Conservation (phyloP, 1,140 invertebrate genomes). For the Drosophila chauvacae region DNA sequence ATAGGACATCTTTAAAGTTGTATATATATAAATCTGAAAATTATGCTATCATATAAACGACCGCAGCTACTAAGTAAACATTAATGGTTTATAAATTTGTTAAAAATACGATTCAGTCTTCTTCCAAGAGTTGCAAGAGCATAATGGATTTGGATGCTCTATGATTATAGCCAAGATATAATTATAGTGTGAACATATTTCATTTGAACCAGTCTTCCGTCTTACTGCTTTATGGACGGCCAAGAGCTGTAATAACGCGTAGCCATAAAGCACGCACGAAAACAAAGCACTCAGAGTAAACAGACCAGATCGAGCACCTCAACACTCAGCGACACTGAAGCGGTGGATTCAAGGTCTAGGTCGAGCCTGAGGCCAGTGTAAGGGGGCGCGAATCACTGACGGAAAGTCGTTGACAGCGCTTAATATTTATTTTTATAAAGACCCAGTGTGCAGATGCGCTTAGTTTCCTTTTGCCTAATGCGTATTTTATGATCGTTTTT, state of each 20-base stretch:
- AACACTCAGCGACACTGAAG: constrained; percentile 24
- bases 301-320: constrained; percentile 24
- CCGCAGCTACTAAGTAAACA: not conserved
- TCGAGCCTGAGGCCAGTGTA: constrained; percentile 45
- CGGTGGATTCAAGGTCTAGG: constrained; percentile 69
- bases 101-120: not conserved
- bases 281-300: constrained; percentile 16
- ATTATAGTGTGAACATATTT: constrained; percentile 10
- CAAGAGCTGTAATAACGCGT: constrained; percentile 18
- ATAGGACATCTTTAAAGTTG: not conserved
- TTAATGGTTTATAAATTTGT: not conserved
- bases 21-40: not conserved
- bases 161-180: not conserved
- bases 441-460: constrained; percentile 15
- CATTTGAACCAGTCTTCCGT: constrained; percentile 44
- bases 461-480: constrained; percentile 31
- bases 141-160: constrained; percentile 7
- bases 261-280: constrained; percentile 2
- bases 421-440: constrained; percentile 44
- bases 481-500: constrained; percentile 57
- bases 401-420: constrained; percentile 66
- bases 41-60: not conserved
- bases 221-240: not conserved
- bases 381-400: constrained; percentile 15
- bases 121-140: not conserved